A percentile compares a stretch with the other conserved stretches of the same genome.
These are phyloP conservation scores for Sarcophaga variegata DNA, from an alignment of 2,888 invertebrate genomes.

Conservation along the genomic window DNA sequence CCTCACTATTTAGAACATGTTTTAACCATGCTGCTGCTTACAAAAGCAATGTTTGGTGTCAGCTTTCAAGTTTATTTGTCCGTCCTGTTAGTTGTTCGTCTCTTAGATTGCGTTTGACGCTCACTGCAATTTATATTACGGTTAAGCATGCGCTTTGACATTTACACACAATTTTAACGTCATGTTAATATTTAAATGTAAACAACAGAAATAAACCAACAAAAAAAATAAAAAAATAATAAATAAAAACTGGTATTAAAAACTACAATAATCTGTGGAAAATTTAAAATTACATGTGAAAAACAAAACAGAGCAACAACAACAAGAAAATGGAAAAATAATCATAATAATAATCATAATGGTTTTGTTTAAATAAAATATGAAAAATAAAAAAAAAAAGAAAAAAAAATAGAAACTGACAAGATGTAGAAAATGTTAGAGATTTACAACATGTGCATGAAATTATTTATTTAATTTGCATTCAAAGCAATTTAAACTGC, in stretches of 20 bases:
- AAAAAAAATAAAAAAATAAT: neutral
- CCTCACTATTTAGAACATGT: slow-evolving; percentile 13
- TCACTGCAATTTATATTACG: slow-evolving; percentile 56
- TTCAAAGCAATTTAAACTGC: slow-evolving; percentile 34
- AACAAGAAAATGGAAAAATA: neutral
- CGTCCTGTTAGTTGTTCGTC: neutral
- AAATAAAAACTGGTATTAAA: neutral
- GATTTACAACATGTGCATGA: slow-evolving; percentile 52
- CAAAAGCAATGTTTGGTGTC: slow-evolving; percentile 38
- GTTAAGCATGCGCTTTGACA: slow-evolving; percentile 69
- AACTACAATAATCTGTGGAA: slow-evolving; percentile 61
- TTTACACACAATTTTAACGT: slow-evolving; percentile 66
- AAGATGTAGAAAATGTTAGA: slow-evolving; percentile 20
- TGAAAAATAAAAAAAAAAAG: slow-evolving; percentile 2
- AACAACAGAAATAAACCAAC: slow-evolving; percentile 4
- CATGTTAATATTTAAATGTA: slow-evolving; percentile 66
- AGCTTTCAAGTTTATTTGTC: slow-evolving; percentile 48
- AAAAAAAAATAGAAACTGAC: too few relatives aligned
- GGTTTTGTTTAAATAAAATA: slow-evolving; percentile 13
- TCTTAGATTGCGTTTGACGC: neutral
- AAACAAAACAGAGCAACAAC: slow-evolving; percentile 14
- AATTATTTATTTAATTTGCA: slow-evolving; percentile 59
- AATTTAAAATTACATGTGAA: slow-evolving; percentile 60
- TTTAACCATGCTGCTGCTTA: neutral
- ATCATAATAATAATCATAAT: slow-evolving; percentile 15